Conservation (phyloP, 2,797 vertebrate species). For the Graptemys geographica region DNA sequence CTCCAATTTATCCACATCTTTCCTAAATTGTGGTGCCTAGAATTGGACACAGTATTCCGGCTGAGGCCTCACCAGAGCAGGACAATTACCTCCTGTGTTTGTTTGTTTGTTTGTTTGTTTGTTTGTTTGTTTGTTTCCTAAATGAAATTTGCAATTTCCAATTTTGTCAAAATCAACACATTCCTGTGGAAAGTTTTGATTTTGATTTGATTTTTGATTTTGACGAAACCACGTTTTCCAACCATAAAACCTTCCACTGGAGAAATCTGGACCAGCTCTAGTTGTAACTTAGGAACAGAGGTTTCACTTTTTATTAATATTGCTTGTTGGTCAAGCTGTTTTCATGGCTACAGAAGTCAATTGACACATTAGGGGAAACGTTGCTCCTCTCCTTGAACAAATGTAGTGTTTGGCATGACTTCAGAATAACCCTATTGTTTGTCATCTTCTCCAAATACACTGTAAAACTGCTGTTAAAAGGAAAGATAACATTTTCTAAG, state of each 20-base stretch:
- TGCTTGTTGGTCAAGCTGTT: constrained; percentile 59
- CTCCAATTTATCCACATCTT: background rate
- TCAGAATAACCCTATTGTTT: constrained; percentile 77
- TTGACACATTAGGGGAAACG: constrained; percentile 45
- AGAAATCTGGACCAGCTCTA: background rate
- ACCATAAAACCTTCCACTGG: constrained; percentile 42
- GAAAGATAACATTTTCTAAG: constrained; percentile 78
- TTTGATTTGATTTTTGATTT: background rate
- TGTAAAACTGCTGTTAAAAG: constrained; percentile 73
- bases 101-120: background rate
- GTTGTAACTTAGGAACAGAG: constrained; percentile 26
- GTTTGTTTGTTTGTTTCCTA: background rate
- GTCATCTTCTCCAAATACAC: constrained; percentile 73
- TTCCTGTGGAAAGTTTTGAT: background rate
- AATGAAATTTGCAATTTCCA: background rate
- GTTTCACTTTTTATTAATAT: constrained; percentile 67
- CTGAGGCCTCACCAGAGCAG: no score
- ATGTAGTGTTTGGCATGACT: constrained; percentile 61
- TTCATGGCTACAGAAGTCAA: constrained; percentile 66
- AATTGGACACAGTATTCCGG: background rate
- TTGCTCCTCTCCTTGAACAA: constrained; percentile 54
- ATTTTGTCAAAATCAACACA: background rate
- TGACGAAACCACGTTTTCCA: constrained; percentile 2
- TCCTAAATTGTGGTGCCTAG: background rate
- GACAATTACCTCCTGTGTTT: background rate